Evolutionary conservation across 2,113 vertebrate species (phyloP).

Genomic region (Ptychochromis oligacanthus): DNA sequence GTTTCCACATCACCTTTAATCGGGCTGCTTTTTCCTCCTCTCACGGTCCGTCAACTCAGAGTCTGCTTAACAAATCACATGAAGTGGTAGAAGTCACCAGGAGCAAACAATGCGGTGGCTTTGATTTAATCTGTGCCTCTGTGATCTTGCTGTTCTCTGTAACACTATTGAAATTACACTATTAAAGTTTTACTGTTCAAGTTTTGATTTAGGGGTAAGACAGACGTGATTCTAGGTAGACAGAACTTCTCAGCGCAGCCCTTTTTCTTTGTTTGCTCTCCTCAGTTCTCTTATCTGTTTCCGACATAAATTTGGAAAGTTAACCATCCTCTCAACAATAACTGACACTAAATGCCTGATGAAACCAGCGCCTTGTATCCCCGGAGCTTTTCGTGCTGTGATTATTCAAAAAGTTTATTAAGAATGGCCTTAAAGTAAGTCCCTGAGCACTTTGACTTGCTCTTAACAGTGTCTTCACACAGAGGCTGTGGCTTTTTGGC

Average conservation of each 20-base stretch:
- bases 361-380: neutral
- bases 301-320: neutral
- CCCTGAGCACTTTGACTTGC: neutral
- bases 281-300: neutral
- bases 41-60: neutral
- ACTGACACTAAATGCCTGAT: neutral
- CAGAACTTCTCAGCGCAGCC: rapidly evolving
- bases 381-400: neutral
- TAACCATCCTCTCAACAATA: neutral
- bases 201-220: neutral
- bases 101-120: neutral
- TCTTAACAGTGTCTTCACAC: neutral
- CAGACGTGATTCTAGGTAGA: no score
- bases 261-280: neutral
- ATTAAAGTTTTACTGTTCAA: neutral
- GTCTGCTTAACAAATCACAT: neutral
- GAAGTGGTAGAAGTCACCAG: neutral
- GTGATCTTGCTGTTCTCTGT: neutral
- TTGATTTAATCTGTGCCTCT: neutral
- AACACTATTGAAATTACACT: neutral
- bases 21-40: neutral
- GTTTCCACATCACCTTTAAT: neutral
- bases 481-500: neutral
- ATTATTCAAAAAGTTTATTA: neutral
- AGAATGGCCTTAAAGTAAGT: no score